Evolutionary conservation across 1,140 invertebrate species (phyloP), one percentile per base, ranked within the genome.

Genomic region (Bursaphelenchus mucronatus): DNA sequence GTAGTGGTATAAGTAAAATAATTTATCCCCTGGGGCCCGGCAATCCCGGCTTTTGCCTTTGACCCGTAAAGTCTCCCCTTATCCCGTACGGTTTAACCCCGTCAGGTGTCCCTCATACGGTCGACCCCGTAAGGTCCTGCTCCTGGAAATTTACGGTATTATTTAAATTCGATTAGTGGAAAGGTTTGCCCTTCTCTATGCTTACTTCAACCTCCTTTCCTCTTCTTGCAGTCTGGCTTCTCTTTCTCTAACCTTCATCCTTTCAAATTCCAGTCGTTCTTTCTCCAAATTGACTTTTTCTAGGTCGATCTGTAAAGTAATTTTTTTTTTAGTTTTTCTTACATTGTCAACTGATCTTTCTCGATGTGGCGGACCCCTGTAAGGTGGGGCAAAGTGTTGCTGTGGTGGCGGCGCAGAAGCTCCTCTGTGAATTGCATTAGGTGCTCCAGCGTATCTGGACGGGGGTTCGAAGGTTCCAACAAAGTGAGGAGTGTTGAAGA

Each of bases 221-320:
- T 78, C 77, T 11, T 80, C 78, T 17, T 62, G 43, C 13, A 78
- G 56, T 54, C 70, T 53, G 9, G 62, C 57, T 52, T 78, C 76
- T 9, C 71, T 61, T 17, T 78, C 76, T 41, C 69, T 52, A 9
- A 78, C 78, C 56, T 80, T 78, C 41, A 62, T 61, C 41, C 68
- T 44, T 49, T 78, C 76, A 57, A 78, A 80, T 51, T 78, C 78
- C 17, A 78, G 50, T 52, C 76, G 61, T 53, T 78, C 76, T 15
- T 76, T 74, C 68, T 78, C 76, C 44, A 78, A 66, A 30, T 71
- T 76, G 7, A 78, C 58, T 41, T 76, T 21, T 46, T 81, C 78
- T 41, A 79, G 50, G 21, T 79, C 78, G 30, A 79, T 58, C 76
- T 78, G 54, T 61, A 78, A 76, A 11, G 40, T 17, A 10, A 63